phyloP scores from a whole-genome alignment of 2,888 invertebrate genomes.

The Alloplasta piceator region DNA sequence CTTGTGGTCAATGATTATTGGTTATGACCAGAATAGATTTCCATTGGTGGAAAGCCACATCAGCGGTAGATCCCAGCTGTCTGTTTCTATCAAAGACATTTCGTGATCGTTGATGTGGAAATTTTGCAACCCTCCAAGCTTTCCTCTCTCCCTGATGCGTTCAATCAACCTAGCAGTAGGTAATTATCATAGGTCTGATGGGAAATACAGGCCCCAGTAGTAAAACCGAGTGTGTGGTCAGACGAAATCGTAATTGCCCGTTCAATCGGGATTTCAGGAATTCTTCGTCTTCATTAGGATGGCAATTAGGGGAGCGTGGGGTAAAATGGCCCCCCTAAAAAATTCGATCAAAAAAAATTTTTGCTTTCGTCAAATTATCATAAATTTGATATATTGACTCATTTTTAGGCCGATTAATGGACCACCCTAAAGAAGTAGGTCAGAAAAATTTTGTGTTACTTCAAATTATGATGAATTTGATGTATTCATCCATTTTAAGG shows the following conservation, averaged over 20 bases:
- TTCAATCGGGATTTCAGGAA: too few relatives aligned
- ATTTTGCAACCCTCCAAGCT: slow-evolving; percentile 23
- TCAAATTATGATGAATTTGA: too few relatives aligned
- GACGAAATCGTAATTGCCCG: neutral
- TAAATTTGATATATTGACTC: too few relatives aligned
- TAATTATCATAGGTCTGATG: slow-evolving; percentile 28
- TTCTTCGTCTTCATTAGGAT: neutral
- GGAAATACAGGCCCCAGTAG: slow-evolving; percentile 9
- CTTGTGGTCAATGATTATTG: slow-evolving; percentile 25
- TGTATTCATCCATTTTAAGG: too few relatives aligned
- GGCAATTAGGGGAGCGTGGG: neutral
- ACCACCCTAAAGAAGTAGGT: too few relatives aligned
- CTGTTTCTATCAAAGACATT: slow-evolving; percentile 33
- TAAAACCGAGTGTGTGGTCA: slow-evolving; percentile 13
- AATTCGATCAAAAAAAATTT: too few relatives aligned
- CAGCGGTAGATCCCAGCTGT: slow-evolving; percentile 1
- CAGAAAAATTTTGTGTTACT: too few relatives aligned
- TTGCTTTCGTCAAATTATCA: too few relatives aligned
- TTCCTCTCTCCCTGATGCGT: slow-evolving; percentile 11
- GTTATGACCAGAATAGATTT: slow-evolving; percentile 1
- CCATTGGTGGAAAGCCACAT: neutral
- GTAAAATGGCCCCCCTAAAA: too few relatives aligned
- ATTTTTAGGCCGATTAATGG: too few relatives aligned
- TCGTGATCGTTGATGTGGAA: slow-evolving; percentile 44
- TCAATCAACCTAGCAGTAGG: slow-evolving; percentile 41